These are phyloP conservation scores for Hylomyscus alleni DNA, from an alignment of 2,797 vertebrate species.

Conservation along the genomic window DNA sequence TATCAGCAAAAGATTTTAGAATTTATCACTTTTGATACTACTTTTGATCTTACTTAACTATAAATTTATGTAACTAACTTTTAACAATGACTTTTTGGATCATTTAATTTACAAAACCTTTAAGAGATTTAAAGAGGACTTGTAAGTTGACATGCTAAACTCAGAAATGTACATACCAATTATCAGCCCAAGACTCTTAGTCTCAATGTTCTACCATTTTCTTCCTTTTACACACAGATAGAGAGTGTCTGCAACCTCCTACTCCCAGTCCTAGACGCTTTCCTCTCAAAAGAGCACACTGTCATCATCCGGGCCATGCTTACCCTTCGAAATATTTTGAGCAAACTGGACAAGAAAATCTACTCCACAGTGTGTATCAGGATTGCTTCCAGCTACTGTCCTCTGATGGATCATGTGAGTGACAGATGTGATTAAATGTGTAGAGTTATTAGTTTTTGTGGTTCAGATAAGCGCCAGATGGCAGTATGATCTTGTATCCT, in stretches of 20 bases:
- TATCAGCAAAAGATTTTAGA: constrained; percentile 23
- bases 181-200: background rate
- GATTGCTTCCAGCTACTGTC: constrained; percentile 77
- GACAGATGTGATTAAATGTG: background rate
- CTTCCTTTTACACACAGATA: constrained; percentile 47
- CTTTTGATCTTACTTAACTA: constrained; percentile 17
- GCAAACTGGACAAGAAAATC: constrained; percentile 62
- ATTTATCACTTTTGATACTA: background rate
- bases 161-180: background rate
- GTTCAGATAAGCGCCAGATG: background rate
- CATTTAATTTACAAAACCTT: background rate
- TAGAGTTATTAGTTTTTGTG: background rate
- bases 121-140: background rate
- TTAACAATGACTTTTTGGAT: constrained; percentile 6
- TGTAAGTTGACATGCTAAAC: background rate
- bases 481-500: background rate
- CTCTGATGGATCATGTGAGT: constrained; percentile 82
- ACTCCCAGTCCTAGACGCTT: constrained; percentile 64
- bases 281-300: constrained; percentile 71
- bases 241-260: constrained; percentile 57
- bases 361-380: constrained; percentile 66
- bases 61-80: constrained; percentile 27
- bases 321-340: constrained; percentile 74
- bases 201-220: background rate
- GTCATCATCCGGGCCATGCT: constrained; percentile 68